These are phyloP conservation scores for Pterophyllum scalare DNA, from an alignment of 2,113 vertebrate genomes.

Conservation along the genomic window DNA sequence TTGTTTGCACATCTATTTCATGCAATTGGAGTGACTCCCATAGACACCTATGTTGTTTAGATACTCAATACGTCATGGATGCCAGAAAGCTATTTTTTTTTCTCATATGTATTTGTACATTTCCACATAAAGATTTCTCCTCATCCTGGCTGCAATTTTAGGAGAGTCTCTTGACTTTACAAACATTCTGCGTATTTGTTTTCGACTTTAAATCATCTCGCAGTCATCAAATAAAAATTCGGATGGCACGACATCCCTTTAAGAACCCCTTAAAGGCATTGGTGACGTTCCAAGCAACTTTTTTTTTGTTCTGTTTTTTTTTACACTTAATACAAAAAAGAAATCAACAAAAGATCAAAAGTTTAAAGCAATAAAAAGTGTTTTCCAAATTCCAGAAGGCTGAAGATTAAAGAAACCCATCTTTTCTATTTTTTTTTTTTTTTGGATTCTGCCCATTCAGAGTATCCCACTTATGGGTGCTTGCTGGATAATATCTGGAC, in stretches of 20 bases:
- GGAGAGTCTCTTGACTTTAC: slow-evolving; percentile 61
- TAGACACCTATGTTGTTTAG: slow-evolving; percentile 67
- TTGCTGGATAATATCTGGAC: slow-evolving; percentile 69
- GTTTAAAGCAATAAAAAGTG: slow-evolving; percentile 61
- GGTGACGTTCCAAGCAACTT: slow-evolving; percentile 72
- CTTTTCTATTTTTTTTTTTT: background rate
- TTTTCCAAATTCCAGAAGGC: slow-evolving; percentile 38
- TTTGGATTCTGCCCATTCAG: slow-evolving; percentile 29
- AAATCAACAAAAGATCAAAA: slow-evolving; percentile 41
- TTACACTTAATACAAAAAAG: slow-evolving; percentile 63
- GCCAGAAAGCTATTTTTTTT: slow-evolving; percentile 32
- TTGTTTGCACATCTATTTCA: slow-evolving; percentile 76
- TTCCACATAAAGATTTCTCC: slow-evolving; percentile 57
- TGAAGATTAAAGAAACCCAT: slow-evolving; percentile 33
- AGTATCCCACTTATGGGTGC: slow-evolving; percentile 28
- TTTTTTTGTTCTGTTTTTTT: slow-evolving; percentile 20
- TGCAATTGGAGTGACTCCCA: slow-evolving; percentile 75
- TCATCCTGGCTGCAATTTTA: slow-evolving; percentile 42
- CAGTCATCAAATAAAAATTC: slow-evolving; percentile 63
- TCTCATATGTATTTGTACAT: slow-evolving; percentile 52
- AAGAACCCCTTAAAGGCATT: slow-evolving; percentile 81
- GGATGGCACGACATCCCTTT: slow-evolving; percentile 74
- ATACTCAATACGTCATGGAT: slow-evolving; percentile 68
- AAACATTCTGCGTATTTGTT: slow-evolving; percentile 74
- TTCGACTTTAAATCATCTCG: slow-evolving; percentile 44